Percentiles rank a stretch among this genome's conserved stretches.
These are phyloP conservation scores for Zaprionus camerounensis DNA, from an alignment of 1,140 invertebrate species.

Conservation along the genomic window DNA sequence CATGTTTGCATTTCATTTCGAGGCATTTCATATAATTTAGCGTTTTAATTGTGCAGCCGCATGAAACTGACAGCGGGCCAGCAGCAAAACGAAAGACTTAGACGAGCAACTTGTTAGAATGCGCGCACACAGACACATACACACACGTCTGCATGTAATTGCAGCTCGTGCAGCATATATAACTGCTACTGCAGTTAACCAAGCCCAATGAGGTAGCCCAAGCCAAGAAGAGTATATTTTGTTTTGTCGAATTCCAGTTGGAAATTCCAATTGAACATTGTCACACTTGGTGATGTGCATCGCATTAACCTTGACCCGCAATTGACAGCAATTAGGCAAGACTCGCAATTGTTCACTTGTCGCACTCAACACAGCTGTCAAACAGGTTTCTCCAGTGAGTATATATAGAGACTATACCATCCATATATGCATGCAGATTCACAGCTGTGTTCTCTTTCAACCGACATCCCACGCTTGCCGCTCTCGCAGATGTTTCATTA, in stretches of 20 bases:
- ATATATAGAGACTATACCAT: background rate
- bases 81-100: constrained; percentile 42
- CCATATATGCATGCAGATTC: background rate
- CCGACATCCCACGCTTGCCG: background rate
- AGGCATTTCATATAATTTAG: constrained; percentile 59
- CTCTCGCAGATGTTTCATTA: constrained; percentile 13
- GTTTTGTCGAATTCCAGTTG: constrained; percentile 1
- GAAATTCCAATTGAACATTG: background rate
- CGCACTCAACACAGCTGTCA: constrained; percentile 11
- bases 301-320: constrained; percentile 65
- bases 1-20: constrained; percentile 67
- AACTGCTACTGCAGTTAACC: constrained; percentile 33
- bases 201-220: constrained; percentile 15
- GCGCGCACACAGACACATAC: constrained; percentile 10
- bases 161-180: constrained; percentile 21
- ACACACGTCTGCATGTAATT: background rate
- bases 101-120: constrained; percentile 59
- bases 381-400: background rate
- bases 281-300: background rate
- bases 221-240: background rate
- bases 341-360: constrained; percentile 41
- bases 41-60: constrained; percentile 57
- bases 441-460: background rate
- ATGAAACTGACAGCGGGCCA: constrained; percentile 48
- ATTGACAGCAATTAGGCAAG: constrained; percentile 51